These are phyloP conservation scores for Phasianus colchicus DNA, from an alignment of 2,113 vertebrate species.

Conservation along the genomic window DNA sequence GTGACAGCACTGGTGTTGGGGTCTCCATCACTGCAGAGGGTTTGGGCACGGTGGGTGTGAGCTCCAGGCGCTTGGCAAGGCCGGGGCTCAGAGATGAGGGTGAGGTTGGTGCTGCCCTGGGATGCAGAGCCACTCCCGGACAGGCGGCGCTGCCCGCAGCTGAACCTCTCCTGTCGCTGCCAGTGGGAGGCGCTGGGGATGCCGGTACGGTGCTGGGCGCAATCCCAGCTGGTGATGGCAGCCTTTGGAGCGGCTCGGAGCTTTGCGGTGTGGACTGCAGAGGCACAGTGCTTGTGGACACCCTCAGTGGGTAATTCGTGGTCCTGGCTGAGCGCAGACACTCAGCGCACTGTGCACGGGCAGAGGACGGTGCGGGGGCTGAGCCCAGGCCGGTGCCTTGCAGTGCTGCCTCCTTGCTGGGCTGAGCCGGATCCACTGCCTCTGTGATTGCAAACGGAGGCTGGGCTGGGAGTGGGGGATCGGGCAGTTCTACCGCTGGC, in stretches of 20 bases:
- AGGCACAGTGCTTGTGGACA: neutral
- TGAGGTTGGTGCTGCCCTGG: neutral
- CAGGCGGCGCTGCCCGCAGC: neutral
- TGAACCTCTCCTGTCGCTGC: fast-evolving
- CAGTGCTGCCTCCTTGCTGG: too few relatives aligned
- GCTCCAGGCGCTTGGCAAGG: fast-evolving
- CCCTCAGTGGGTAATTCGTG: neutral
- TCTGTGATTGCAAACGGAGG: fast-evolving
- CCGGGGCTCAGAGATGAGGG: fast-evolving
- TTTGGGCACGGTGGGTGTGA: neutral
- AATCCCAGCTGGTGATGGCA: neutral
- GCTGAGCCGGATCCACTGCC: neutral
- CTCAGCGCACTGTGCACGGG: fast-evolving
- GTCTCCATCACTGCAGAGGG: fast-evolving
- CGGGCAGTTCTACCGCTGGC: neutral
- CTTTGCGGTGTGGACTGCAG: fast-evolving
- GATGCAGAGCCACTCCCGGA: fast-evolving
- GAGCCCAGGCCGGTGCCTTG: neutral
- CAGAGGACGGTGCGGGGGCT: neutral
- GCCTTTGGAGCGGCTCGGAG: neutral
- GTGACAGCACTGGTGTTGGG: fast-evolving
- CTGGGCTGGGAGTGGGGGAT: neutral
- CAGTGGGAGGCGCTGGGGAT: neutral
- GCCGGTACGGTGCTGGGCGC: neutral
- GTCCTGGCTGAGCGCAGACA: neutral